phyloP scores from a whole-genome alignment of 2,888 invertebrate species.

The Xestia ashworthii region DNA sequence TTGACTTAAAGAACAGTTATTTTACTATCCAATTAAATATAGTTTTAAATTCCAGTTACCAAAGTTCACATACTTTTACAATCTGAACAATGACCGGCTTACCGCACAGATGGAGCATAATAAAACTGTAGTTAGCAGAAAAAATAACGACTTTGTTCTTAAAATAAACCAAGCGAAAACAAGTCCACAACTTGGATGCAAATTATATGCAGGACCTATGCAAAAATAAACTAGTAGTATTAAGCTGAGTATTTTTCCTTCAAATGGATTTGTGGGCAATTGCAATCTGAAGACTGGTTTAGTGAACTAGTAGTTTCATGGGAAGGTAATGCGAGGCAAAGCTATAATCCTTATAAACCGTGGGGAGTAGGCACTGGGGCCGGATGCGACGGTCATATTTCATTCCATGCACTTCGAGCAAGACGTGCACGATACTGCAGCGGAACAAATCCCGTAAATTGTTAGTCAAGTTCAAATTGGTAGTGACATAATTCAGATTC shows the following conservation, averaged over 20 bases:
- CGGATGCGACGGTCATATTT: slow-evolving; percentile 67
- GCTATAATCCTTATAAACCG: slow-evolving; percentile 70
- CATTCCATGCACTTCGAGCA: slow-evolving; percentile 64
- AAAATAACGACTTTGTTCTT: slow-evolving; percentile 44
- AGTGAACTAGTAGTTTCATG: slow-evolving; percentile 51
- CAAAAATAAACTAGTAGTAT: slow-evolving; percentile 43
- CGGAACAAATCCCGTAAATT: slow-evolving; percentile 54
- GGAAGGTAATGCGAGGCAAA: slow-evolving; percentile 50
- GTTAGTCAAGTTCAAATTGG: slow-evolving; percentile 51
- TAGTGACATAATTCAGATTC: slow-evolving; percentile 33
- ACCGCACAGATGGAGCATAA: slow-evolving; percentile 31
- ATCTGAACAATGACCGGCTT: slow-evolving; percentile 22
- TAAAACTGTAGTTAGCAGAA: slow-evolving; percentile 42
- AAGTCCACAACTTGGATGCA: slow-evolving; percentile 38
- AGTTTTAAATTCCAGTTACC: slow-evolving; percentile 6
- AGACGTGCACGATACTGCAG: slow-evolving; percentile 60
- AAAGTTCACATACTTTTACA: slow-evolving; percentile 8
- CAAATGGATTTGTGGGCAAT: slow-evolving; percentile 36
- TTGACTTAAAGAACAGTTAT: neutral
- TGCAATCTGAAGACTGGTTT: slow-evolving; percentile 59
- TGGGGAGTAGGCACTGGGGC: slow-evolving; percentile 55
- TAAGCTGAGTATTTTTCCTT: slow-evolving; percentile 45
- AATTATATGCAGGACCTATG: slow-evolving; percentile 47
- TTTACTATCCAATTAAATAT: slow-evolving; percentile 7
- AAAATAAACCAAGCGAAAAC: slow-evolving; percentile 54